Base-by-base conservation (phyloP, 2,113 vertebrate genomes). In the Gobio gobio region DNA sequence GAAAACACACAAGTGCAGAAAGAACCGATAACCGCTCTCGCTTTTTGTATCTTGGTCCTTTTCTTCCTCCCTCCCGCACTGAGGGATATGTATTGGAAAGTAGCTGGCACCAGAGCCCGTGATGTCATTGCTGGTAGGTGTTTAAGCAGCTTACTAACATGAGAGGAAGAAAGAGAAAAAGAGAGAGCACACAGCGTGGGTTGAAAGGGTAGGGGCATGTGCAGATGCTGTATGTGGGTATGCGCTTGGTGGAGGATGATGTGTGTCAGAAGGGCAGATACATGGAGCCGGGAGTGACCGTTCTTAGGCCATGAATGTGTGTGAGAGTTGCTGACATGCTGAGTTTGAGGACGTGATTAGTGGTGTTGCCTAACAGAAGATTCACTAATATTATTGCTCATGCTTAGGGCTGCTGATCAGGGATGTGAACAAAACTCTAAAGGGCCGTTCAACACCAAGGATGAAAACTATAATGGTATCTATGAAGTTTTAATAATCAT, bases 121-220 rank as follows among this genome's bases (percentile, higher is more conserved):
- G 58, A 93, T 94, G 92, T 93, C 93, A 93, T 92, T 91, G 89
- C 91, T 91, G 92, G 94, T 94, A 94, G 93, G 94, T 93, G 94
- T 94, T 91, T 94, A 94, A 94, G 93, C 93, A 90, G 93, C 93
- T 94, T 94, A 94, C 90, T 93, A 90, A 91, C 91, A 92, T 84
- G 86, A 87, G 87, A 88, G 86, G 90, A 89, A 92, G 89, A 85
- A 92, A 89, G 78, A 90, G 90, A 91, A 84, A 86, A 86, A 90
- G 87, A 89, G 87, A 86, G 89, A 49, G 56, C n/a, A 68, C 36
- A 66, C 47, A 16, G 64, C 66, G 86, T 75, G 74, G 86, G 83
- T 74, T 76, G 86, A 66, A 61, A 72, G 70, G 45, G 54, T 54
- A 20, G 56, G 70, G 85, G 78, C 63, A 63, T 75, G 66, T 59